Conservation (phyloP, 1,140 invertebrate species). For the Pseudomyrmex cubaensis region DNA sequence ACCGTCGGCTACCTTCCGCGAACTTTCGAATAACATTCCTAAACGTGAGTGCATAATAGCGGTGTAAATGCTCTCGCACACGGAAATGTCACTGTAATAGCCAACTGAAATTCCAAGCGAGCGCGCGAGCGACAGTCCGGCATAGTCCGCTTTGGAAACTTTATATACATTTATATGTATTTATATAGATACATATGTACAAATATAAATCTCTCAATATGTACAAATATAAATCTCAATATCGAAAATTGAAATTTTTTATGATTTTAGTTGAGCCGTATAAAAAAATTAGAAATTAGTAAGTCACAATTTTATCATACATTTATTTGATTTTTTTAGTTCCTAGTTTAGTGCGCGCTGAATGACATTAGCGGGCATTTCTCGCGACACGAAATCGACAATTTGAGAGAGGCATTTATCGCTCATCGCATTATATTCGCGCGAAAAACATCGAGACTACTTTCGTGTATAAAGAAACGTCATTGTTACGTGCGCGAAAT, state of each 20-base stretch:
- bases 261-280: no score
- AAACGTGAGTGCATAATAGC: conserved; percentile 46
- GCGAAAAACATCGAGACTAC: background rate
- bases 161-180: conserved; percentile 31
- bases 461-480: background rate
- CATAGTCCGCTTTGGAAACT: conserved; percentile 42
- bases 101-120: conserved; percentile 54
- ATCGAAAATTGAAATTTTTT: no score
- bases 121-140: background rate
- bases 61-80: conserved; percentile 32
- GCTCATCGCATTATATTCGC: background rate
- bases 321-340: background rate
- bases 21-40: conserved; percentile 60
- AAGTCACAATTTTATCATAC: no score
- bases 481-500: background rate
- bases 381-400: conserved; percentile 1
- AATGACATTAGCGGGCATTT: conserved; percentile 11
- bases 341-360: background rate
- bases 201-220: no score
- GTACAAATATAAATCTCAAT: no score
- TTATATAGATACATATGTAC: no score
- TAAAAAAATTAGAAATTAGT: no score
- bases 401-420: background rate
- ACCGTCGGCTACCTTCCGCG: conserved; percentile 32
- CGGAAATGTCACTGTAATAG: conserved; percentile 28